A percentile compares a stretch with the other conserved stretches of the same genome.
These are phyloP conservation scores for Acromyrmex echinatior DNA, from an alignment of 1,140 invertebrate species.

Conservation along the genomic window DNA sequence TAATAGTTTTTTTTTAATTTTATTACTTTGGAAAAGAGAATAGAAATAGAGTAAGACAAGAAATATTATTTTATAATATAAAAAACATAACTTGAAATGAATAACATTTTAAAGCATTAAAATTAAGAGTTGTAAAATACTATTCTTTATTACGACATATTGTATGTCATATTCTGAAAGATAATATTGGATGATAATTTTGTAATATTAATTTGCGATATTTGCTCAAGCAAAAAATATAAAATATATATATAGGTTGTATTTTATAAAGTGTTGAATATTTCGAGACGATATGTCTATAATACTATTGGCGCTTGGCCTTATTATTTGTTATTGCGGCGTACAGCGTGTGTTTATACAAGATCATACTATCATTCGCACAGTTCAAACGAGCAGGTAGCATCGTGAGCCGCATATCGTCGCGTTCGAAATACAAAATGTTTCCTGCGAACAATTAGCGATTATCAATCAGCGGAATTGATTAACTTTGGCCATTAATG, in stretches of 20 bases:
- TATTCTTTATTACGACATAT: background rate
- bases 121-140: background rate
- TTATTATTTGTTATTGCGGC: background rate
- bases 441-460: background rate
- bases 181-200: background rate
- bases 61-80: background rate
- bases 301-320: background rate
- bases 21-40: background rate
- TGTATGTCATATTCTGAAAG: background rate
- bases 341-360: background rate
- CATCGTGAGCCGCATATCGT: background rate
- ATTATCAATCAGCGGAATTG: background rate
- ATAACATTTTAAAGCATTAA: background rate
- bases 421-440: background rate
- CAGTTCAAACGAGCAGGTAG: background rate
- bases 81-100: background rate
- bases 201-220: background rate
- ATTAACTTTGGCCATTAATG: background rate
- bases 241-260: background rate
- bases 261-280: conserved; percentile 3
- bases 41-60: background rate
- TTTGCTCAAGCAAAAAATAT: too few relatives aligned
- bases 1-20: background rate
- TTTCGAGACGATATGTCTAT: background rate
- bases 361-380: background rate